Percentiles rank a stretch among this genome's conserved stretches.
Conservation (phyloP, 30 jellyfish, hydroid and myxozoan genomes). For the Nemopilema nomurai region DNA sequence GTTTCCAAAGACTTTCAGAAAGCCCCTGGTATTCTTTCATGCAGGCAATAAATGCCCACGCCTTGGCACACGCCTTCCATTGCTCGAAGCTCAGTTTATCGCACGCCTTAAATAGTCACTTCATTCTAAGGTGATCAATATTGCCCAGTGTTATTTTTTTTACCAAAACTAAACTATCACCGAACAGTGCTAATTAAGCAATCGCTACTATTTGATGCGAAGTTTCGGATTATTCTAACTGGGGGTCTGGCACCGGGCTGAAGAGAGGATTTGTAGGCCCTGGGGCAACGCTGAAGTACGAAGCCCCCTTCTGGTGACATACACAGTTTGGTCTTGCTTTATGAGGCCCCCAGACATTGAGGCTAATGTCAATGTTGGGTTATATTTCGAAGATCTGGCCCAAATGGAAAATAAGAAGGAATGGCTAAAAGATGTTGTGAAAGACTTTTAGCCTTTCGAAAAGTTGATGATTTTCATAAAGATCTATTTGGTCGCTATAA, state of each 20-base stretch:
- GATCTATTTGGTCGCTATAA: slow-evolving; percentile 39
- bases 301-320: too few species aligned
- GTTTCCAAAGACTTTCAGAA: too few species aligned
- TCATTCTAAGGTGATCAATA: slow-evolving; percentile 16
- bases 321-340: too few species aligned
- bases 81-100: slow-evolving; percentile 42
- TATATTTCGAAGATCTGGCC: slow-evolving; percentile 55
- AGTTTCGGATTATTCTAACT: slow-evolving; percentile 2
- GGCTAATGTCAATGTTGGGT: slow-evolving; percentile 72
- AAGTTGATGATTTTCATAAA: slow-evolving; percentile 40
- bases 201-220: neutral
- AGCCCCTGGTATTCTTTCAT: too few species aligned
- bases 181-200: slow-evolving; percentile 24
- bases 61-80: slow-evolving; percentile 48
- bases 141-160: slow-evolving; percentile 26
- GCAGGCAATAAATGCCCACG: too few species aligned
- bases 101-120: slow-evolving; percentile 32
- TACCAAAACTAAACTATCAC: slow-evolving; percentile 20
- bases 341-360: slow-evolving; percentile 65
- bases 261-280: slow-evolving; percentile 3
- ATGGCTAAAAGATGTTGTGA: slow-evolving; percentile 69
- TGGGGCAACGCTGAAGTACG: slow-evolving; percentile 23
- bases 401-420: slow-evolving; percentile 32
- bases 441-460: slow-evolving; percentile 15
- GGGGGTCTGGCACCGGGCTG: slow-evolving; percentile 50